Evolutionary conservation across 53 echinoderm and acorn worm species (phyloP).

Genomic region (Luidia sarsii): DNA sequence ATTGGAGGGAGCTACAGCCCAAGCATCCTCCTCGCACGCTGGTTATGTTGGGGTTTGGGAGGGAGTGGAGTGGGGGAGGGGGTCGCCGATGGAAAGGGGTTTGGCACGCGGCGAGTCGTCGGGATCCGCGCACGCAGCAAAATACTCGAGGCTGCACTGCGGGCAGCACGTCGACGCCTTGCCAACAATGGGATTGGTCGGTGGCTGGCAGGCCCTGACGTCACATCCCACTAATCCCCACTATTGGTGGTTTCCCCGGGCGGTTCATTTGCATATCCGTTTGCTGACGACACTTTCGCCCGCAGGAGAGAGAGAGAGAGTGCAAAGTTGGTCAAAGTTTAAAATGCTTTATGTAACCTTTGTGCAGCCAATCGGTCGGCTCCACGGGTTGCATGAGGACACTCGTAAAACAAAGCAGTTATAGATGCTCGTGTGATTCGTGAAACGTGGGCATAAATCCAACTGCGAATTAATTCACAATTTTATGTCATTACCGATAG

Average conservation of each 20-base stretch:
- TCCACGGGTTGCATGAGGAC: not conserved
- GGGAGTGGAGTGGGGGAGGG: no score
- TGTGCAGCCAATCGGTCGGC: constrained; percentile 7
- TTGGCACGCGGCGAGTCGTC: no score
- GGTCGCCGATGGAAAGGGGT: no score
- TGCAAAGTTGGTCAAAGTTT: constrained; percentile 33
- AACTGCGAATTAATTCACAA: not conserved
- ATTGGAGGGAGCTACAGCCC: no score
- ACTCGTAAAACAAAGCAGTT: constrained; percentile 29
- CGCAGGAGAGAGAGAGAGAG: no score
- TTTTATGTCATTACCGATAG: not conserved
- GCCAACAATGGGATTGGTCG: constrained; percentile 23
- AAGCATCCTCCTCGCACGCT: no score
- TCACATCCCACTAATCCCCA: constrained; percentile 31
- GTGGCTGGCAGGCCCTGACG: constrained; percentile 31
- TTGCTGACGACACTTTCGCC: constrained; percentile 7
- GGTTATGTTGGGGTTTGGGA: no score
- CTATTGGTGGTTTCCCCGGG: constrained; percentile 28
- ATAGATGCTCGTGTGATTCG: no score
- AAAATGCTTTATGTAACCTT: constrained; percentile 2
- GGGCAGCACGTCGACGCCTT: no score
- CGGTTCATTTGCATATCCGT: constrained; percentile 17
- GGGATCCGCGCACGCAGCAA: no score
- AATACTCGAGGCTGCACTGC: no score
- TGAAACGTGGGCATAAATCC: not conserved